Conservation (phyloP, 1,140 invertebrate genomes). For the Cyclargus thomasi region DNA sequence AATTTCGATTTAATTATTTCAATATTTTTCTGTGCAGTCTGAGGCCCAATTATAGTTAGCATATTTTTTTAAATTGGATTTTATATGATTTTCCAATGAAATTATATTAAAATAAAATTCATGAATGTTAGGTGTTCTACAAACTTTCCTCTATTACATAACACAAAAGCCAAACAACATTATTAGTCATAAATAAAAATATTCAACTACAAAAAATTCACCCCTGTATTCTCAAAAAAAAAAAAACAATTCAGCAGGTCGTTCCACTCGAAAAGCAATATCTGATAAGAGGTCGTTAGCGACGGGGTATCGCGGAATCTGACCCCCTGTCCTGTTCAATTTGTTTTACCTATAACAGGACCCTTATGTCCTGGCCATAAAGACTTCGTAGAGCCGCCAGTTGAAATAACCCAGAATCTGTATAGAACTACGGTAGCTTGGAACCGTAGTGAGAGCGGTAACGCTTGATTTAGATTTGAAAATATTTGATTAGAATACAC, state of each 20-base stretch:
- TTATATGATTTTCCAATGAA: no score
- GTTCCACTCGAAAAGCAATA: slow-evolving; percentile 12
- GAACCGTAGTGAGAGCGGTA: not conserved
- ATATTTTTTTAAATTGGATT: no score
- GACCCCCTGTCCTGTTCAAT: not conserved
- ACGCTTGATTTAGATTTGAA: not conserved
- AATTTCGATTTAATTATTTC: not conserved
- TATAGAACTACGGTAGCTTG: not conserved
- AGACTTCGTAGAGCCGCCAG: no score
- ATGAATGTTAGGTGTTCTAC: no score
- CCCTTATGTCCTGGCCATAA: no score
- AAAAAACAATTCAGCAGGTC: not conserved
- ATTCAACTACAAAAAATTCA: slow-evolving; percentile 1
- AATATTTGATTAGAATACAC: no score
- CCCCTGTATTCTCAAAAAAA: slow-evolving; percentile 2
- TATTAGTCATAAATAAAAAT: not conserved
- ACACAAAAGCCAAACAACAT: not conserved
- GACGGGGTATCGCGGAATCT: slow-evolving; percentile 3
- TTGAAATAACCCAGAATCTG: no score
- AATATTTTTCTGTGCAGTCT: no score
- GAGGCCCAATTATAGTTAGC: no score
- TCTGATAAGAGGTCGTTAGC: slow-evolving; percentile 13
- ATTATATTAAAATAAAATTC: no score
- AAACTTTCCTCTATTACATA: no score
- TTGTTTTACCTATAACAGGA: no score